A percentile compares a stretch with the other conserved stretches of the same genome.
Conservation (phyloP, 2,113 vertebrate genomes). For the Atractosteus spatula region DNA sequence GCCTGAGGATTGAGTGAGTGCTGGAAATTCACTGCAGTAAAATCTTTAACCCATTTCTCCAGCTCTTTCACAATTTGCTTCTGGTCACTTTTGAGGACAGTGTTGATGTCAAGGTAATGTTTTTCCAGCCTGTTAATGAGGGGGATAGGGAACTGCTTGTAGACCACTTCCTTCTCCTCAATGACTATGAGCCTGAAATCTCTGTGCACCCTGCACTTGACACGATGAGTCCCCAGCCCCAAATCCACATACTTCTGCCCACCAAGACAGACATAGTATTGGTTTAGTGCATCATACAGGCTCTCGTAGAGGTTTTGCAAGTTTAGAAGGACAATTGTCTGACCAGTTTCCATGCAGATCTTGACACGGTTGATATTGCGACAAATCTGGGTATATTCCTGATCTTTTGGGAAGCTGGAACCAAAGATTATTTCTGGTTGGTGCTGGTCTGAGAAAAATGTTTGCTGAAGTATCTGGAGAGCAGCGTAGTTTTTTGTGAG, state of each 20-base stretch:
- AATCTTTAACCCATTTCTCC: slow-evolving; percentile 68
- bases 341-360: slow-evolving; percentile 94
- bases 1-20: slow-evolving; percentile 27
- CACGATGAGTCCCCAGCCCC: slow-evolving; percentile 91
- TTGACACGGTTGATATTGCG: slow-evolving; percentile 93
- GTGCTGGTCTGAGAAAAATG: slow-evolving; percentile 60
- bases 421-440: slow-evolving; percentile 94
- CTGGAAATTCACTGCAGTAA: slow-evolving; percentile 42
- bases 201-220: slow-evolving; percentile 90
- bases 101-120: slow-evolving; percentile 87
- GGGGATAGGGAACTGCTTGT: slow-evolving; percentile 87
- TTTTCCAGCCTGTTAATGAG: slow-evolving; percentile 97
- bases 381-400: slow-evolving; percentile 93
- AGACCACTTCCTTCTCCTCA: slow-evolving; percentile 88
- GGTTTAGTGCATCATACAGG: slow-evolving; percentile 93
- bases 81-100: slow-evolving; percentile 71
- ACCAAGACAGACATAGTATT: slow-evolving; percentile 90
- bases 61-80: slow-evolving; percentile 63
- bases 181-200: slow-evolving; percentile 87
- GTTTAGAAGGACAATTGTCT: slow-evolving; percentile 86
- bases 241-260: slow-evolving; percentile 94
- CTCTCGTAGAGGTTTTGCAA: slow-evolving; percentile 95
- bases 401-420: slow-evolving; percentile 91
- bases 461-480: slow-evolving; percentile 85
- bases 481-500: slow-evolving; percentile 90